Base-by-base conservation (phyloP, 2,888 invertebrate genomes). In the Eilema caniola region DNA sequence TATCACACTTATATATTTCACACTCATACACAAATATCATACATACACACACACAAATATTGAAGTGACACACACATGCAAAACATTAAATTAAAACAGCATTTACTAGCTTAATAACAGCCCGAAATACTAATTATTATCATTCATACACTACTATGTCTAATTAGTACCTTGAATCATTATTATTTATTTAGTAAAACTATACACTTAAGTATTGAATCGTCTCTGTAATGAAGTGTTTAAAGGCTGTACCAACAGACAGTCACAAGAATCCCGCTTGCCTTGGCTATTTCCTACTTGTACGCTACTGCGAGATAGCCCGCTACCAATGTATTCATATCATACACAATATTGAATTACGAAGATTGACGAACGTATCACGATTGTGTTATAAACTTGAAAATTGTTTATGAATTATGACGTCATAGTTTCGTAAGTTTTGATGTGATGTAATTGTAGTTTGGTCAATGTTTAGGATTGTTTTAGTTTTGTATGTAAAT, bases 271-370 rank as follows among this genome's bases (percentile, higher is more conserved):
- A 93, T 92, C 93, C 88, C 84, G 94, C 87, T 94, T 89, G 89
- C 95, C 95, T 95, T 95, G 95, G 88, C 78, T 85, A 88, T 93
- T 94, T 95, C 95, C 95, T 94, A 93, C 92, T 92, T 89, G 88
- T 86, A 78, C 84, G 86, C 85, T 80, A 86, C 78, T 83, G 79
- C 76, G 77, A 79, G 71, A 76, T 73, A 72, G 64, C 77, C 79
- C 61, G 74, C 23, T 84, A 83, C 83, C 82, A 79, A 75, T 79
- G 74, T 74, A 71, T 71, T 69, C 73, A 66, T 10, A 47, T 14
- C 73, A 66, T 10, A 47, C 20, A 20, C n/a, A 53, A 70, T 70
- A 37, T 56, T 33, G 28, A 47, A 57, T 20, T n/a, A 23, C 25
- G 37, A 62, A 31, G 56, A 70, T 66, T 56, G 65, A 56, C 65